Evolutionary conservation across 2,888 invertebrate genomes (phyloP).

Genomic region (Patella pellucida): DNA sequence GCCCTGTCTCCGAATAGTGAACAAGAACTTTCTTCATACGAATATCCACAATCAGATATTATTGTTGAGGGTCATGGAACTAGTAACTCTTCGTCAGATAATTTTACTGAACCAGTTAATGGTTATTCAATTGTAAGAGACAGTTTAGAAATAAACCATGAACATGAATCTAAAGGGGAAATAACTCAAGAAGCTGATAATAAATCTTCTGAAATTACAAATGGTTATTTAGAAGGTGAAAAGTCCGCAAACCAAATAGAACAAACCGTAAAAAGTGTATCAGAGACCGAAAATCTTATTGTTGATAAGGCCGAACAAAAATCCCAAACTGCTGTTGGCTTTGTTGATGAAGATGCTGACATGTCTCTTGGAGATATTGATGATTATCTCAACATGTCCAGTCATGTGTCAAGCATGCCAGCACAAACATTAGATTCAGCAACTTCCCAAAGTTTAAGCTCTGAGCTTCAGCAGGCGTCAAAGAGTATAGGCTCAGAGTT

Average conservation of each 20-base stretch:
- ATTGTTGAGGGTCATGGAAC: slow-evolving; percentile 39
- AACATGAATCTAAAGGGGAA: background rate
- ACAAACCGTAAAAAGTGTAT: background rate
- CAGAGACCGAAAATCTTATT: background rate
- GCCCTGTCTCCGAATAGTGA: slow-evolving; percentile 38
- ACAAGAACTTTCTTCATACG: slow-evolving; percentile 32
- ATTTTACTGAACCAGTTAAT: background rate
- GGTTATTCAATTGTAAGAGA: background rate
- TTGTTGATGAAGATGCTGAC: slow-evolving; percentile 36
- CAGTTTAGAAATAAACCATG: too few species aligned
- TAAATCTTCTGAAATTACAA: background rate
- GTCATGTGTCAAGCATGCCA: slow-evolving; percentile 10
- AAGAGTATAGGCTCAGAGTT: background rate
- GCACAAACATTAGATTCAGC: background rate
- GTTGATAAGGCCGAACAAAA: slow-evolving; percentile 22
- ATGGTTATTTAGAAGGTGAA: background rate
- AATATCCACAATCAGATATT: slow-evolving; percentile 41
- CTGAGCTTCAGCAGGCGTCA: slow-evolving; percentile 6
- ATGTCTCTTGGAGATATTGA: slow-evolving; percentile 47
- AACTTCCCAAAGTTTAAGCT: background rate
- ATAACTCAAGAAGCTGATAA: background rate
- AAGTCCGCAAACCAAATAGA: background rate
- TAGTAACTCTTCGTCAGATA: background rate
- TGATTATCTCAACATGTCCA: slow-evolving; percentile 44
- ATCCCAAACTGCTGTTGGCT: slow-evolving; percentile 23